Base-by-base conservation (phyloP, 2,113 vertebrate species). In the Rynchops niger region DNA sequence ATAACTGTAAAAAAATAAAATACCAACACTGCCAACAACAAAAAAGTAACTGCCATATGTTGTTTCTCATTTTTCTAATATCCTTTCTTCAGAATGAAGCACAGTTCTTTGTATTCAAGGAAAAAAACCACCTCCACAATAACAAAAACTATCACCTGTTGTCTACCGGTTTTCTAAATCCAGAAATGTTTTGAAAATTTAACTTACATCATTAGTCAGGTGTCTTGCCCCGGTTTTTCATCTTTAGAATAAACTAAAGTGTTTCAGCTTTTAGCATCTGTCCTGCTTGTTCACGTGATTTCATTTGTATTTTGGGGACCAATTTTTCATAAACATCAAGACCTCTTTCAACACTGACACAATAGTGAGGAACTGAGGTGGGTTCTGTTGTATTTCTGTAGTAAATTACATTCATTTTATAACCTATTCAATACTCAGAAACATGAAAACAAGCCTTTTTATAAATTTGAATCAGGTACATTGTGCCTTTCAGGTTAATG, bases 401-500 rank as follows among this genome's bases (percentile, higher is more conserved):
- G n/a, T 58, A 72, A 86, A 81, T 82, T 71, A 50, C 62, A 45
- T 76, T 87, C 12, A 78, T 90, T 96, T 88, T 78, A 34, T 69
- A 53, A 67, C 12, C 17, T 88, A 25, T 86, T 92, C 67, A 59
- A 7, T 67, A 82, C 30, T 70, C 49, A 49, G 56, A 94, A 93
- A 62, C 27, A 62, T n/a, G n/a, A 71, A 92, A 93, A 77, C 26
- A 93, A 85, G 25, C 12, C 23, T 93, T 89, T 87, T 59, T 20
- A 49, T 79, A 70, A 56, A 67, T 85, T 82, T 76, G 65, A 82
- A 50, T 55, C 1, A 1, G 15, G 36, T 71, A 40, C 47, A 17
- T 82, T 86, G 34, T 56, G 43, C 56, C 80, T 95, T 95, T 76
- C 47, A 91, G 87, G 15, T 65, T 88, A 73, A 93, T 91, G 49